A percentile compares a stretch with the other conserved stretches of the same genome.
These are phyloP conservation scores for Sarcophilus harrisii DNA, from an alignment of 2,797 vertebrate species.

Conservation along the genomic window DNA sequence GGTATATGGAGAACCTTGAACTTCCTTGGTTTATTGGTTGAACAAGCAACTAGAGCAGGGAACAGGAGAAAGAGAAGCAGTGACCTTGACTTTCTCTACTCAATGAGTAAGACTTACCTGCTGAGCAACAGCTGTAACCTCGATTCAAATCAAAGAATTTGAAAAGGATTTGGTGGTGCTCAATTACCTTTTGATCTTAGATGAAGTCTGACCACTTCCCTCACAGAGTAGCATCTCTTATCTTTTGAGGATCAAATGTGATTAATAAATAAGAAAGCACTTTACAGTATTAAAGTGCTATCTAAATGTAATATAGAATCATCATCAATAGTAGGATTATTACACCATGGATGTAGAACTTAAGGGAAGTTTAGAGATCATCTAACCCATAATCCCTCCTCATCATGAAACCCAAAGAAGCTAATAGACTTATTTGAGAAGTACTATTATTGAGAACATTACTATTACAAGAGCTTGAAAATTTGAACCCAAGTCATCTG, in stretches of 20 bases:
- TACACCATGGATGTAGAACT: neutral
- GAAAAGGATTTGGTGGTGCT: rapidly evolving
- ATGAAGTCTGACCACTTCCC: neutral
- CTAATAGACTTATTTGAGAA: neutral
- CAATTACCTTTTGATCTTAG: neutral
- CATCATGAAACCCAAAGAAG: neutral
- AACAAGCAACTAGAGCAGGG: no score
- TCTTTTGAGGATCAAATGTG: neutral
- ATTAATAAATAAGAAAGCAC: neutral
- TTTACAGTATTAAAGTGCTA: neutral
- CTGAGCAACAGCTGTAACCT: neutral
- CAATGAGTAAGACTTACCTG: neutral
- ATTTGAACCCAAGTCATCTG: neutral
- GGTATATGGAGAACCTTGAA: neutral
- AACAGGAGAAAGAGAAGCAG: neutral
- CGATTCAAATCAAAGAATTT: neutral
- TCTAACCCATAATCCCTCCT: neutral
- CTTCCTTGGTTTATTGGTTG: neutral
- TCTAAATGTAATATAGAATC: neutral
- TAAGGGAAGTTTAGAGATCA: neutral
- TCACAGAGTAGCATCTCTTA: neutral
- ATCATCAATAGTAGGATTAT: neutral
- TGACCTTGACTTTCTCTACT: neutral
- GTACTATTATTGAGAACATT: no score
- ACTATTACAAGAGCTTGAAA: neutral